Conservation (phyloP, 1,140 invertebrate species). For the Zaprionus davidi region DNA sequence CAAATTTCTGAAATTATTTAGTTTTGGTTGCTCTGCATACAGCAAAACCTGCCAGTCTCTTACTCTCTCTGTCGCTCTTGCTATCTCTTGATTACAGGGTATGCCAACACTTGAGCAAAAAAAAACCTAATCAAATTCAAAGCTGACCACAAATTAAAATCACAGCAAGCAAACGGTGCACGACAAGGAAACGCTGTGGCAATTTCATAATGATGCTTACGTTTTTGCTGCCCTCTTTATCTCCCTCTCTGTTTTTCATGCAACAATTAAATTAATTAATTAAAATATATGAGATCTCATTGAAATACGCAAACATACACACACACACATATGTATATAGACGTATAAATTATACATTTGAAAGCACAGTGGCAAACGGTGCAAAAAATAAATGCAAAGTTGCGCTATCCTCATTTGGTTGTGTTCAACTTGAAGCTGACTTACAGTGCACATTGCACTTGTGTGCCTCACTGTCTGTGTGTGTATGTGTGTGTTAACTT, state of each 20-base stretch:
- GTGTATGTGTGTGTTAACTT: neutral
- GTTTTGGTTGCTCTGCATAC: neutral
- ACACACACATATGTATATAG: neutral
- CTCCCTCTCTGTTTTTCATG: neutral
- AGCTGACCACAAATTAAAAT: constrained; percentile 44
- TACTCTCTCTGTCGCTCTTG: neutral
- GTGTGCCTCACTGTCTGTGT: neutral
- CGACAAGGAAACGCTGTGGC: constrained; percentile 57
- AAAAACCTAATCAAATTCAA: constrained; percentile 46
- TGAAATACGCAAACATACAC: constrained; percentile 40
- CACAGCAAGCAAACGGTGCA: constrained; percentile 41
- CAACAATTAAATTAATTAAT: constrained; percentile 76
- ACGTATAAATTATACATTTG: constrained; percentile 26
- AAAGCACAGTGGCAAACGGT: constrained; percentile 34
- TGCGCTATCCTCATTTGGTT: constrained; percentile 27
- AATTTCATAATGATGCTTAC: constrained; percentile 64
- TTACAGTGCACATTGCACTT: constrained; percentile 29
- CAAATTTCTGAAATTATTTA: no score
- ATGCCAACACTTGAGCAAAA: constrained; percentile 9
- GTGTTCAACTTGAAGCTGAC: constrained; percentile 2
- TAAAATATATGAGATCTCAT: constrained; percentile 75
- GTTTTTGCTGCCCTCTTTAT: constrained; percentile 32
- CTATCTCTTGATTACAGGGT: constrained; percentile 5
- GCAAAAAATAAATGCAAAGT: constrained; percentile 15
- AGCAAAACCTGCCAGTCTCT: neutral